Percentiles rank a stretch among this genome's conserved stretches.
Conservation (phyloP, 2,888 invertebrate species). For the Candidula unifasciata region DNA sequence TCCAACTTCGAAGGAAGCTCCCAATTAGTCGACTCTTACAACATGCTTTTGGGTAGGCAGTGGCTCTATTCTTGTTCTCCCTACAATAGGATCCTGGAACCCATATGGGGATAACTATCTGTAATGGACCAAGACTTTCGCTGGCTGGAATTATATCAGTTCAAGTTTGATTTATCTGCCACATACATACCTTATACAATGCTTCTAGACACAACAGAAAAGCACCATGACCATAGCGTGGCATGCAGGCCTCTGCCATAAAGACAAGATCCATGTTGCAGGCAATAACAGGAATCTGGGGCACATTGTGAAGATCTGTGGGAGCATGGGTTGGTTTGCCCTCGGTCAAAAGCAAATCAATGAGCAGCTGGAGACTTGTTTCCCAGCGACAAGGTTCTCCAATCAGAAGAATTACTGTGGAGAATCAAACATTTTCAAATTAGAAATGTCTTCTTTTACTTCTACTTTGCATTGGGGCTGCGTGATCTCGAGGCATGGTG, state of each 20-base stretch:
- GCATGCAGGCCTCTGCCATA: constrained; percentile 78
- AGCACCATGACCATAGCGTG: constrained; percentile 77
- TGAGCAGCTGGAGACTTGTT: constrained; percentile 75
- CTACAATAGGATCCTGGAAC: too few relatives aligned
- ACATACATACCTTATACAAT: constrained; percentile 71
- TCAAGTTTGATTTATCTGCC: too few relatives aligned
- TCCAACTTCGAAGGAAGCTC: too few relatives aligned
- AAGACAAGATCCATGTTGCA: constrained; percentile 78
- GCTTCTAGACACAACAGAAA: constrained; percentile 77
- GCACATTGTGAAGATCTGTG: constrained; percentile 59
- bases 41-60: too few relatives aligned
- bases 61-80: too few relatives aligned
- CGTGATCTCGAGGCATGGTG: too few relatives aligned
- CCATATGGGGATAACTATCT: too few relatives aligned
- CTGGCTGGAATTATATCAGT: too few relatives aligned
- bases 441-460: too few relatives aligned
- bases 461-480: too few relatives aligned
- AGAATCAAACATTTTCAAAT: neutral
- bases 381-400: constrained; percentile 78
- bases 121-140: too few relatives aligned
- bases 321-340: constrained; percentile 74
- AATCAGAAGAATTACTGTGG: constrained; percentile 74
- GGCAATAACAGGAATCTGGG: constrained; percentile 76
- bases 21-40: too few relatives aligned
- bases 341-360: constrained; percentile 76